Base-by-base conservation (phyloP, 2,113 vertebrate species). In the Motacilla alba region DNA sequence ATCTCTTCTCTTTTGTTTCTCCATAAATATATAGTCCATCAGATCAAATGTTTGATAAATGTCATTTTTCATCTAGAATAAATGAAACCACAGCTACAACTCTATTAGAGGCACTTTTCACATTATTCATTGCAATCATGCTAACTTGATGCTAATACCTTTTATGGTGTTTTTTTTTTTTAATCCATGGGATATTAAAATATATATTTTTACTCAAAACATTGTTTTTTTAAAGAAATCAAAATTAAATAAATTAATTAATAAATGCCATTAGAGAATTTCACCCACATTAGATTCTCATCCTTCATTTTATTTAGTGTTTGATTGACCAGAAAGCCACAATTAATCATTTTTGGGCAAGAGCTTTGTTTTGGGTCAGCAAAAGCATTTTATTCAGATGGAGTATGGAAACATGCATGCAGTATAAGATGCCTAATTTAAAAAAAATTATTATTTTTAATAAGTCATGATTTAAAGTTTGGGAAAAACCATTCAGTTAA, bases 41-140 rank as follows among this genome's bases (percentile, higher is more conserved):
- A 92, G 94, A 97, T 96, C 94, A 92, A 60, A 92, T 96, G 90
- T 97, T 97, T 97, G 97, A 96, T 84, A 90, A 98, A 96, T 96
- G 95, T 93, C 91, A 95, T 96, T 97, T 97, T 98, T 97, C 96
- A 95, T 97, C 95, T 88, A 81, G 74, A 96, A 93, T 91, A 96
- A 96, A 96, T 95, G 93, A 95, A 97, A 96, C 78, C 70, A 93
- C 95, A 96, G 94, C 85, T 95, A 96, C 94, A 96, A 89, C 88
- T 96, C 81, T 89, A 59, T 96, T 97, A 89, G 76, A 43, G 43
- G 58, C 75, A 66, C 92, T 97, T 97, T 87, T 77, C 74, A 67
- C 58, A 83, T 96, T 96, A 93, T 95, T 95, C 96, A 89, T 87
- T 69, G 86, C 22, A 69, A 79, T 92, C 89, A 84, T 75, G 56